Percentiles rank a stretch among this genome's conserved stretches.
phyloP scores from a whole-genome alignment of 2,797 vertebrate species.

The Netta rufina region DNA sequence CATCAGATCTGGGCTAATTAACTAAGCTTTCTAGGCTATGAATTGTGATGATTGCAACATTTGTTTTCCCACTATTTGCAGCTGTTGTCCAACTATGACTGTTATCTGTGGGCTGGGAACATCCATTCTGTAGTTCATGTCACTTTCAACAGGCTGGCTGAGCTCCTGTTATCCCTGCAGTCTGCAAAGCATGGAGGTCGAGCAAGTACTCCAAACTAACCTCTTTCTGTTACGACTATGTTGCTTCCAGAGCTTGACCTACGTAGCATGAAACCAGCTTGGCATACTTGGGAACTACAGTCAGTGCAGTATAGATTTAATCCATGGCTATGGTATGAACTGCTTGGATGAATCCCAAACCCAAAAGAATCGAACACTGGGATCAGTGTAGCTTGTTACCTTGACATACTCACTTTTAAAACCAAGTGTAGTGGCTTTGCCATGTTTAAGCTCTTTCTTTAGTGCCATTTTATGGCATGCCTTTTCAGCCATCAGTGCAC shows the following conservation, averaged over 20 bases:
- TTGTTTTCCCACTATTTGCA: constrained; percentile 9
- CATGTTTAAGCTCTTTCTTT: not conserved
- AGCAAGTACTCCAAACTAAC: not conserved
- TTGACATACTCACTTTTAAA: constrained; percentile 10
- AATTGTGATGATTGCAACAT: constrained; percentile 8
- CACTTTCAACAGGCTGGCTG: not conserved
- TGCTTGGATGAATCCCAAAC: not conserved
- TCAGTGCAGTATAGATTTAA: not conserved
- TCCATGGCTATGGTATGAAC: not conserved
- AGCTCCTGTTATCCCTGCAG: not conserved
- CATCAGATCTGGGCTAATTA: constrained; percentile 2
- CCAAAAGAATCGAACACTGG: not conserved
- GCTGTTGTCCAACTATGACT: not conserved
- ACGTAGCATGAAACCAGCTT: not conserved
- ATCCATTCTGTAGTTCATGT: not conserved
- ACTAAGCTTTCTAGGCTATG: not conserved
- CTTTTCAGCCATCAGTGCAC: not conserved
- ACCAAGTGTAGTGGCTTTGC: not conserved
- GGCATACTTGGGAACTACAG: not conserved
- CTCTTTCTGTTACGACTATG: not conserved
- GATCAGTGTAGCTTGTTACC: not conserved
- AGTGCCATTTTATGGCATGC: not conserved
- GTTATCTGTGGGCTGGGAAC: not conserved
- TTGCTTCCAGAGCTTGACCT: not conserved
- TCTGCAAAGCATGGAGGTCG: not conserved